Conservation (phyloP, 2,113 vertebrate genomes). For the Elachura formosa region DNA sequence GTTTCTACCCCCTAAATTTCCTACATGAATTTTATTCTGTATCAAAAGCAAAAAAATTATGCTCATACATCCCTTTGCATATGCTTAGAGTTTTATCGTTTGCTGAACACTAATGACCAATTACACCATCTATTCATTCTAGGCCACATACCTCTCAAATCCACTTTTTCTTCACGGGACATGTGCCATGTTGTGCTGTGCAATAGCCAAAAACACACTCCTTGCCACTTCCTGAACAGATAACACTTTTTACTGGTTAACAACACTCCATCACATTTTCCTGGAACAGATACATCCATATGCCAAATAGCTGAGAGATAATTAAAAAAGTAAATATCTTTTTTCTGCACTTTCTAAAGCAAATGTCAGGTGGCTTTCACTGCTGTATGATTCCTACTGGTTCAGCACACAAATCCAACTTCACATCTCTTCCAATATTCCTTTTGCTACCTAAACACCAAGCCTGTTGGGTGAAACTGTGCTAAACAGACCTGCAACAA, state of each 20-base stretch:
- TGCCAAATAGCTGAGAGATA: background rate
- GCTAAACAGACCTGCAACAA: background rate
- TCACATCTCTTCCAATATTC: background rate
- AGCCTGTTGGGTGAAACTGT: background rate
- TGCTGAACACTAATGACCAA: background rate
- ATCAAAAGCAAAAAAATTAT: too few relatives aligned
- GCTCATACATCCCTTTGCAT: accelerated
- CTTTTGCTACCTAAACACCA: background rate
- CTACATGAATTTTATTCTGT: background rate
- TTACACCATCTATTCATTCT: background rate
- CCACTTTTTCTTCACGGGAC: background rate
- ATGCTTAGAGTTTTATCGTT: background rate
- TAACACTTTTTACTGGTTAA: background rate
- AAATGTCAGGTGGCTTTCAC: constrained; percentile 12
- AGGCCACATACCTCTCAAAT: background rate
- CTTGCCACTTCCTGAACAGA: background rate
- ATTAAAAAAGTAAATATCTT: background rate
- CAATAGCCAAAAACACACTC: background rate
- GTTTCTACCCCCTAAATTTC: background rate
- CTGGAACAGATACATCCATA: background rate
- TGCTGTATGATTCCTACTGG: background rate
- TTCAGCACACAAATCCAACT: background rate
- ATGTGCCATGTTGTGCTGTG: accelerated
- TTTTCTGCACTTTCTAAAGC: background rate
- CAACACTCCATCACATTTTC: background rate